Conservation (phyloP, 92 coral and sea anemone species). For the Parazoanthus darwini region DNA sequence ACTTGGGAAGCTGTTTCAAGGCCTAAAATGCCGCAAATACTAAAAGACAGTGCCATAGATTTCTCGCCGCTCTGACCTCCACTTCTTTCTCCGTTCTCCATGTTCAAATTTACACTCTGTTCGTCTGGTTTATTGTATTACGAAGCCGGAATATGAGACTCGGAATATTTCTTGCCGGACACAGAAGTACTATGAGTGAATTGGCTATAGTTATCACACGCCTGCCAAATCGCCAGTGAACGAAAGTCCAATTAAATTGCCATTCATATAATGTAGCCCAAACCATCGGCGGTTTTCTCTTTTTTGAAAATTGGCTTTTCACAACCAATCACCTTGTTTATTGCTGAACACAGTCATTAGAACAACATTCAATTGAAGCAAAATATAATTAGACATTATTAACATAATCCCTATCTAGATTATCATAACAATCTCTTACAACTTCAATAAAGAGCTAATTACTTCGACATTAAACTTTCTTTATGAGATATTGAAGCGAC, state of each 20-base stretch:
- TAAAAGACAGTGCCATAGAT: conserved; percentile 57
- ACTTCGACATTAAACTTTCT: conserved; percentile 89
- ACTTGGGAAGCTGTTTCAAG: conserved; percentile 37
- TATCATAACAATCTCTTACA: conserved; percentile 99
- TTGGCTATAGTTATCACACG: conserved; percentile 7
- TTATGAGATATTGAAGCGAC: conserved; percentile 68
- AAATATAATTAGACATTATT: conserved; percentile 93
- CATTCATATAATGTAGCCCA: conserved; percentile 59
- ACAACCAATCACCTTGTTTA: conserved; percentile 80
- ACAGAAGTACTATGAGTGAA: conserved; percentile 8
- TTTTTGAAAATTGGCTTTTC: conserved; percentile 60
- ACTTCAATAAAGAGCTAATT: conserved; percentile 99
- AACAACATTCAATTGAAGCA: conserved; percentile 83
- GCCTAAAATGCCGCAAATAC: conserved; percentile 89
- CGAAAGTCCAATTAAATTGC: conserved; percentile 65
- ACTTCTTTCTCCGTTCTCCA: conserved; percentile 26
- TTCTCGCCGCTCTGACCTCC: conserved; percentile 39
- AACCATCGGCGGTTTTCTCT: conserved; percentile 63
- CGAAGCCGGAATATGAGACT: neutral
- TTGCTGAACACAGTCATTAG: conserved; percentile 77
- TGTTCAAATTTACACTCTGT: neutral
- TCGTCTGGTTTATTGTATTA: neutral
- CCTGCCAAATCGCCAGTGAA: conserved; percentile 26
- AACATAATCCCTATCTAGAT: conserved; percentile 96
- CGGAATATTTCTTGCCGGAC: neutral